phyloP scores from a whole-genome alignment of 2,113 vertebrate genomes.

The Tragulus kanchil region DNA sequence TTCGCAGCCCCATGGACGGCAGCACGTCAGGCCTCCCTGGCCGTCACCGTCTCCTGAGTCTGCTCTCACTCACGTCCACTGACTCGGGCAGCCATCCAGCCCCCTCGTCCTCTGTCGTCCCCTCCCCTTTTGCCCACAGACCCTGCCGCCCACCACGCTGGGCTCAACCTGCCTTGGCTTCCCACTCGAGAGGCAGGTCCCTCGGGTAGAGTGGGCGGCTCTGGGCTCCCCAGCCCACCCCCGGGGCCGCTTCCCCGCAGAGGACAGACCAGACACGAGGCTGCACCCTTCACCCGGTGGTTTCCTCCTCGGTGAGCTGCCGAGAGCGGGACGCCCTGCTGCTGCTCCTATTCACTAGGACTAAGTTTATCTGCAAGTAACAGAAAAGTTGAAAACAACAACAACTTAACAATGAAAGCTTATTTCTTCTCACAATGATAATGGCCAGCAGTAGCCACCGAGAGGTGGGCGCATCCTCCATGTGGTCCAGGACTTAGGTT shows the following conservation, averaged over 20 bases:
- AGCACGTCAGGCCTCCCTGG: no score
- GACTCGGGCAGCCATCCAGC: no score
- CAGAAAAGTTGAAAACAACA: background rate
- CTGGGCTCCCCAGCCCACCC: background rate
- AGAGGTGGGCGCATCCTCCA: background rate
- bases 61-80: no score
- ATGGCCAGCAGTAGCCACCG: background rate
- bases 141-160: background rate
- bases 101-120: no score
- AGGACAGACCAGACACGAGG: background rate
- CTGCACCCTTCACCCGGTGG: fast-evolving
- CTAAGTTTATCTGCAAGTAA: background rate
- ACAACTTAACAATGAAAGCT: background rate
- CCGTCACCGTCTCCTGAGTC: no score
- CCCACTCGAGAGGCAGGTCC: fast-evolving
- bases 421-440: background rate
- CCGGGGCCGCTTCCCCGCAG: background rate
- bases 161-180: background rate
- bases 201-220: no score
- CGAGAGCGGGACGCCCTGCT: no score
- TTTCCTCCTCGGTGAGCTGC: no score
- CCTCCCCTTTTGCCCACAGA: no score
- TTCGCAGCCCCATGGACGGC: no score
- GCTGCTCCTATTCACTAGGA: background rate
- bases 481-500: no score